Percentiles rank a stretch among this genome's conserved stretches.
Conservation (phyloP, 2,797 vertebrate genomes). For the Erethizon dorsatum region DNA sequence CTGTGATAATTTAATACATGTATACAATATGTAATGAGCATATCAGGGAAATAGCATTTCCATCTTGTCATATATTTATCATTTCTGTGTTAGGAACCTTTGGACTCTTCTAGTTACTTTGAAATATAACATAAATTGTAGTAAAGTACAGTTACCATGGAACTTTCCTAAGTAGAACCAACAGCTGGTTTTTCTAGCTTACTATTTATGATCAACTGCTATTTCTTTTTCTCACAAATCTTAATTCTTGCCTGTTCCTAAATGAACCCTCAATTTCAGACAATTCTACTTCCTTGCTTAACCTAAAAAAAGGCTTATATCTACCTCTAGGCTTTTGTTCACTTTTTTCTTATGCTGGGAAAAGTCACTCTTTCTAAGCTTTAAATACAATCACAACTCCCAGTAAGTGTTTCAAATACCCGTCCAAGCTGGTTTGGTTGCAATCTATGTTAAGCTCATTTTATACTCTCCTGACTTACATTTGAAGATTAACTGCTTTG, state of each 20-base stretch:
- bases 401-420: conserved; percentile 14
- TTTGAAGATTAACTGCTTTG: neutral
- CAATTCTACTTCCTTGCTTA: conserved; percentile 28
- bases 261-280: neutral
- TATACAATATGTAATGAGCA: neutral
- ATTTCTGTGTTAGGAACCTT: neutral
- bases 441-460: neutral
- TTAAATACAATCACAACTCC: conserved; percentile 42
- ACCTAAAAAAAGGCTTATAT: neutral
- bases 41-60: neutral
- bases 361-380: neutral
- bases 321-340: neutral
- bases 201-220: neutral
- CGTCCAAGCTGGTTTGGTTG: neutral
- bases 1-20: neutral
- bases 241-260: conserved; percentile 32
- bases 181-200: neutral
- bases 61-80: neutral
- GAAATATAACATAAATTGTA: neutral
- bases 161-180: neutral
- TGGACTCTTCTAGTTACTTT: neutral
- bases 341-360: neutral
- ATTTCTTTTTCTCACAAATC: conserved; percentile 42
- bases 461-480: conserved; percentile 14
- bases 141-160: neutral